Percentiles rank a stretch among this genome's conserved stretches.
Evolutionary conservation across 1,140 invertebrate genomes (phyloP).

Genomic region (Solenopsis fugax): DNA sequence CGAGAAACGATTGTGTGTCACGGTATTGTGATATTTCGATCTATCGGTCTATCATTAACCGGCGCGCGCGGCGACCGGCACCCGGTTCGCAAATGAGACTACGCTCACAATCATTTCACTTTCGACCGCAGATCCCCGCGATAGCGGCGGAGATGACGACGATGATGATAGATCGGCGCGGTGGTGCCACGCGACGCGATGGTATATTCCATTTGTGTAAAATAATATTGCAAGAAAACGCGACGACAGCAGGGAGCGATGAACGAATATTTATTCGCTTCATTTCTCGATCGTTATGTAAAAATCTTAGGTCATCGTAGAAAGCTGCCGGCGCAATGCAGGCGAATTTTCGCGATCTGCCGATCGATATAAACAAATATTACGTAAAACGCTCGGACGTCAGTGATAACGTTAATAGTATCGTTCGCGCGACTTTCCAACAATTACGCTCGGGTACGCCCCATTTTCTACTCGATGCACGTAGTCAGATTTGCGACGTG

Average conservation of each 20-base stretch:
- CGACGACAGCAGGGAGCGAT: neutral
- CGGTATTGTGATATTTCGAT: constrained; percentile 42
- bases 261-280: constrained; percentile 48
- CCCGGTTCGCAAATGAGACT: constrained; percentile 38
- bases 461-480: constrained; percentile 12
- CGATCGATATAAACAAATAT: constrained; percentile 61
- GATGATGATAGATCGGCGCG: constrained; percentile 11
- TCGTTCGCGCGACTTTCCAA: constrained; percentile 46
- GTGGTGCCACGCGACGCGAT: neutral
- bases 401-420: constrained; percentile 40
- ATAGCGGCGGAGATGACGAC: neutral
- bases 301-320: constrained; percentile 63
- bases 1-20: constrained; percentile 57
- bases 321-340: constrained; percentile 44
- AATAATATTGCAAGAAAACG: constrained; percentile 31
- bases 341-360: constrained; percentile 27
- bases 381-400: constrained; percentile 29
- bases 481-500: neutral
- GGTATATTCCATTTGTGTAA: neutral
- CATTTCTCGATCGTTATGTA: constrained; percentile 56
- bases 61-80: neutral
- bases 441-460: neutral
- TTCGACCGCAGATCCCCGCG: constrained; percentile 44
- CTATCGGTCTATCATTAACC: constrained; percentile 30
- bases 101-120: constrained; percentile 59